phyloP scores from a whole-genome alignment of 2,113 vertebrate genomes.

The Pampusana beccarii region DNA sequence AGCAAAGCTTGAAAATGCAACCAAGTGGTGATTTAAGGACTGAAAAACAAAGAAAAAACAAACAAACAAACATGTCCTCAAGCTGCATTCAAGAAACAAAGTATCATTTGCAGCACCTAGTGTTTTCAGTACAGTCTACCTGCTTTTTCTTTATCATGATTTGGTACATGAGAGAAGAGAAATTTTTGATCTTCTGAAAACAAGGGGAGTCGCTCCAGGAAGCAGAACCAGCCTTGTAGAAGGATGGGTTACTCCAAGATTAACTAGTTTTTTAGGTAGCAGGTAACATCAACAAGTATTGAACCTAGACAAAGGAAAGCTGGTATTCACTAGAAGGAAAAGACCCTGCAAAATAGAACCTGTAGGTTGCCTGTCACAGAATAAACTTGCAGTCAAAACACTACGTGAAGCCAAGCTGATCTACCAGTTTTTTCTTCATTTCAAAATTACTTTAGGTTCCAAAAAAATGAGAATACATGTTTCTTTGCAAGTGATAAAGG shows the following conservation, averaged over 20 bases:
- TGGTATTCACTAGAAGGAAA: not conserved
- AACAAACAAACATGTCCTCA: not conserved
- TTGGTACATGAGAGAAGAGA: not conserved
- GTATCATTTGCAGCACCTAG: not conserved
- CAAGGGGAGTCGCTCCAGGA: not conserved
- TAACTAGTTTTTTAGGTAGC: not conserved
- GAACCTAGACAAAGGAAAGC: not conserved
- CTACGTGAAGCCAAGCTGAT: fast-evolving
- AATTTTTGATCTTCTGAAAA: not conserved
- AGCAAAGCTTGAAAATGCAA: not conserved
- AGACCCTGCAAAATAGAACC: not conserved
- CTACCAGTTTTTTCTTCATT: not conserved
- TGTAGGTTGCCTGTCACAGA: not conserved
- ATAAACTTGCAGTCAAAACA: not conserved
- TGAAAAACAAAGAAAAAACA: not conserved
- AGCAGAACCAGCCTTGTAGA: not conserved
- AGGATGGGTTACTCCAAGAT: not conserved
- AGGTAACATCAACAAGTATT: not conserved
- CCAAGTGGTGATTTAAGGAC: not conserved
- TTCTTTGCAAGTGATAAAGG: not conserved
- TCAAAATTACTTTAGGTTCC: not conserved
- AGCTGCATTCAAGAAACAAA: not conserved
- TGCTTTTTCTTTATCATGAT: not conserved
- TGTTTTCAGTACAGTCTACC: not conserved
- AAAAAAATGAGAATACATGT: not conserved